Conservation (phyloP, 37 sponge, comb jelly and placozoan species). For the Eunapius fragilis region DNA sequence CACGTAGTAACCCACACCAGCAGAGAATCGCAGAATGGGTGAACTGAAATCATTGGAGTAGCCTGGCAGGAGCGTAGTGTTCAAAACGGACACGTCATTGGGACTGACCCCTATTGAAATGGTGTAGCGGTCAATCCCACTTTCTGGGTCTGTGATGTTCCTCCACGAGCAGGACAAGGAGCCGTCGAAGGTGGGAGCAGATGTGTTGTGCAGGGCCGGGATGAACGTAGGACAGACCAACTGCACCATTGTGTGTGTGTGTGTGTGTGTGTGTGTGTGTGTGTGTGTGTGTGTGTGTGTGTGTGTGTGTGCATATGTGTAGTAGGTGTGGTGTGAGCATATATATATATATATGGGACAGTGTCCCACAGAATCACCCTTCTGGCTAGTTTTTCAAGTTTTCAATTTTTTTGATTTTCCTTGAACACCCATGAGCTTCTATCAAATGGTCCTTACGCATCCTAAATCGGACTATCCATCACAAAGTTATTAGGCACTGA, state of each 20-base stretch:
- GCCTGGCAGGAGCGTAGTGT: constrained; percentile 18
- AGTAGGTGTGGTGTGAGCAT: not conserved
- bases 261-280: not conserved
- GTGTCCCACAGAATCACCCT: too few species aligned
- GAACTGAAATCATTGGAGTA: constrained; percentile 10
- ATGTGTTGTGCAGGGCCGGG: not conserved
- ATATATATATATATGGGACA: not conserved
- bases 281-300: not conserved
- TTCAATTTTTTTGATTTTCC: too few species aligned
- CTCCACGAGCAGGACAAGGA: constrained; percentile 53
- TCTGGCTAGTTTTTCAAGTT: too few species aligned
- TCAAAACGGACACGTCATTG: constrained; percentile 37
- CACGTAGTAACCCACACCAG: constrained; percentile 21
- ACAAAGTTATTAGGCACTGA: too few species aligned
- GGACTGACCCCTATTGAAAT: constrained; percentile 60
- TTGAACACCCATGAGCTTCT: too few species aligned
- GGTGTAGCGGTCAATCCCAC: constrained; percentile 34
- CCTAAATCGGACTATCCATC: too few species aligned
- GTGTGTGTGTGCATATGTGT: not conserved
- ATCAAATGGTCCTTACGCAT: too few species aligned
- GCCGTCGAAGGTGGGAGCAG: not conserved
- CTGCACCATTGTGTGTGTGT: not conserved
- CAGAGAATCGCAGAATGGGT: constrained; percentile 18
- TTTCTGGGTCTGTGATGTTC: constrained; percentile 54
- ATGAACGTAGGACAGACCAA: not conserved